Base-by-base conservation (phyloP, 2,113 vertebrate genomes). In the Apteryx mantelli region DNA sequence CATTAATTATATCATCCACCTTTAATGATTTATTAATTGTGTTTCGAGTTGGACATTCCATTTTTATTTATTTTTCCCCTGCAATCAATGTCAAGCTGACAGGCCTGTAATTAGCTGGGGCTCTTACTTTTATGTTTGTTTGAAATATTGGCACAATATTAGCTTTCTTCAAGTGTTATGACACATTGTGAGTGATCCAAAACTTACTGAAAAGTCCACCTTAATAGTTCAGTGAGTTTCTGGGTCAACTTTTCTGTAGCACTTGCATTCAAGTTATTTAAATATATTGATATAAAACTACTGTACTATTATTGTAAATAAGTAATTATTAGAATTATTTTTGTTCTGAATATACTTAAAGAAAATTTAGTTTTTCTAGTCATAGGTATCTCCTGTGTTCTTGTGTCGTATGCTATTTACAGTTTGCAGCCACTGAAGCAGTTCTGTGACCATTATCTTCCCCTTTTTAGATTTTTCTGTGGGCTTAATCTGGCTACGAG, bases 21-120 rank as follows among this genome's bases (percentile, higher is more conserved):
- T 95, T 97, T 96, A 96, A 96, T 94, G 96, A 96, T 96, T 96
- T 96, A 95, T 97, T 96, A 96, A 96, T 97, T 91, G 64, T 84
- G 46, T 52, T 96, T 93, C 10, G 73, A 56, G 64, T 95, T 75
- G 96, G 96, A 90, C 95, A 86, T 93, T 94, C 64, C 82, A 56
- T 78, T 95, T 97, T 93, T 96, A 94, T 97, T 96, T 96, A 82
- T 95, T 97, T 96, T 93, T 85, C 75, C 66, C 63, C 69, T 70
- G 90, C 85, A 94, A 97, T 96, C 92, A 86, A 34, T 90, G 92
- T 94, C 80, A 90, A 75, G 76, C 63, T 96, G 96, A 95, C 95
- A 93, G 82, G 76, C 48, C 88, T 89, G 66, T 95, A 65, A 96
- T 96, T 86, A 97, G 89, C 94, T 77, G 66, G 73, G 88, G 86